Conservation (phyloP, 2,113 vertebrate genomes). For the Erpornis zantholeuca region DNA sequence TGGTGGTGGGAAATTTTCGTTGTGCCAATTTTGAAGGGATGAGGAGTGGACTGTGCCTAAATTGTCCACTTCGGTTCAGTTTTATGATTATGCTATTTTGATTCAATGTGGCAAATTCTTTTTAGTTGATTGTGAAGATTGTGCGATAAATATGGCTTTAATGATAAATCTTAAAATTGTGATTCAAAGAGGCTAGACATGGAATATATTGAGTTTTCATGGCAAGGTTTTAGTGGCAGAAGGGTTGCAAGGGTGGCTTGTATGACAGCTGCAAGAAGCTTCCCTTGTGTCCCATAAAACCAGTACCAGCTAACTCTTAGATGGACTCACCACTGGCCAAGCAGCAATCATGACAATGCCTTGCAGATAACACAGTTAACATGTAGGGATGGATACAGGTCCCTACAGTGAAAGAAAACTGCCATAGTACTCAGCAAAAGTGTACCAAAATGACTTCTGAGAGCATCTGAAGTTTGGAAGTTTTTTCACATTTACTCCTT, state of each 20-base stretch:
- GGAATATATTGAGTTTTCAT: not conserved
- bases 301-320: not conserved
- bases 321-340: too few relatives aligned
- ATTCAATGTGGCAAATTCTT: not conserved
- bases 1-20: not conserved
- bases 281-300: not conserved
- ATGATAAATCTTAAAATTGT: not conserved
- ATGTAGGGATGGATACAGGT: not conserved
- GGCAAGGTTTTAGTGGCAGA: not conserved
- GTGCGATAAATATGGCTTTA: fast-evolving
- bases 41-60: not conserved
- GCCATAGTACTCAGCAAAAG: not conserved
- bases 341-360: not conserved
- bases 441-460: not conserved
- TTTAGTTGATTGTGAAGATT: not conserved
- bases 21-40: not conserved
- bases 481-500: not conserved
- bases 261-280: not conserved
- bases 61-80: not conserved
- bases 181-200: not conserved
- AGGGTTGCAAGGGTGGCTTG: not conserved
- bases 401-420: not conserved
- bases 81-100: not conserved
- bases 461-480: not conserved
- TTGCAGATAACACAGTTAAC: not conserved